A percentile compares a stretch with the other conserved stretches of the same genome.
phyloP scores from a whole-genome alignment of 2,113 vertebrate genomes.

The Pluvianellus socialis region DNA sequence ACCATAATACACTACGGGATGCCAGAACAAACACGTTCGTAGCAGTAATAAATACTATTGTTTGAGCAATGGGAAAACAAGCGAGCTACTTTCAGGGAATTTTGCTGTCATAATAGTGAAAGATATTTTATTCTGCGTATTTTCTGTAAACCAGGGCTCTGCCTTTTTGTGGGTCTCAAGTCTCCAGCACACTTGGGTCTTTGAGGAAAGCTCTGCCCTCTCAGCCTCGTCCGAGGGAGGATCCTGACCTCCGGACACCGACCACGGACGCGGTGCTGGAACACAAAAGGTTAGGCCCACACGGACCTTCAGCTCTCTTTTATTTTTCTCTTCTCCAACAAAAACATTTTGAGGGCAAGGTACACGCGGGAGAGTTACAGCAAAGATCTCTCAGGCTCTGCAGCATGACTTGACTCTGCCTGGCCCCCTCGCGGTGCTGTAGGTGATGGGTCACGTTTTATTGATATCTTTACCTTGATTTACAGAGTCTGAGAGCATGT shows the following conservation, averaged over 20 bases:
- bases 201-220: not conserved
- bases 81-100: not conserved
- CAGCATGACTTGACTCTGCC: not conserved
- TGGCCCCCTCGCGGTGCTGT: not conserved
- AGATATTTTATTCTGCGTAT: not conserved
- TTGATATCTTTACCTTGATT: not conserved
- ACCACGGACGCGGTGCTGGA: fast-evolving
- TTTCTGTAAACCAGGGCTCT: not conserved
- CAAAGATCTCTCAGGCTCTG: not conserved
- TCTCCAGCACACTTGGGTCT: not conserved
- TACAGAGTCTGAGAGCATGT: not conserved
- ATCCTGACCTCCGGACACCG: not conserved
- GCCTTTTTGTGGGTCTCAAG: not conserved
- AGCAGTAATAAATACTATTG: not conserved
- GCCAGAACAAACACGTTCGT: not conserved
- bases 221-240: not conserved
- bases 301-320: not conserved
- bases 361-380: not conserved
- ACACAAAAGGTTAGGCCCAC: not conserved
- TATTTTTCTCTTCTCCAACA: not conserved
- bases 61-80: not conserved
- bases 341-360: not conserved
- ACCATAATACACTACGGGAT: not conserved
- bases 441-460: not conserved
- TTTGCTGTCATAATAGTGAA: not conserved